A percentile compares a stretch with the other conserved stretches of the same genome.
Conservation (phyloP, 37 sponge, comb jelly and placozoan species). For the Aplysina aerophoba region DNA sequence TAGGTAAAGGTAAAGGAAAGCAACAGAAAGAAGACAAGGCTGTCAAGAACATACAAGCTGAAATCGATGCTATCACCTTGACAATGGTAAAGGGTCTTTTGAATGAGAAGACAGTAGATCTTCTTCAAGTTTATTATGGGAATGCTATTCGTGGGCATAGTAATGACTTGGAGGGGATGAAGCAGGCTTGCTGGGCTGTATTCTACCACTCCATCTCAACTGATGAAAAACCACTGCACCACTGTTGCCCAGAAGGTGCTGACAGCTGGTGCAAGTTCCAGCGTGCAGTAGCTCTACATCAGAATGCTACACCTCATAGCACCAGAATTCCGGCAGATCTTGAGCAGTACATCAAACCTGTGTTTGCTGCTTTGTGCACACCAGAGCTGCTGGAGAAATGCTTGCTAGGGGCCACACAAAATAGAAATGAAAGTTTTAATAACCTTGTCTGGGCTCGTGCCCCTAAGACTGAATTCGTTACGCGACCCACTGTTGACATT, state of each 20-base stretch:
- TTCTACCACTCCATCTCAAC: slow-evolving; percentile 45
- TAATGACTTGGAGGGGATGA: slow-evolving; percentile 34
- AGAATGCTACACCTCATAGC: slow-evolving; percentile 18
- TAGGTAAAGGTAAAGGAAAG: too few relatives aligned
- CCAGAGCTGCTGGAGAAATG: slow-evolving; percentile 33
- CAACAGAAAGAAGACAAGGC: too few relatives aligned
- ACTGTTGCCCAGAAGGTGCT: slow-evolving; percentile 28
- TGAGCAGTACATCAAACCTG: slow-evolving; percentile 27
- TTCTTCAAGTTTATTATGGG: slow-evolving; percentile 25
- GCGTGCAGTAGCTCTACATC: slow-evolving; percentile 27
- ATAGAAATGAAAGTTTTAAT: background rate
- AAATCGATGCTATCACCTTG: too few relatives aligned
- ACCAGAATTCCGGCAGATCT: slow-evolving; percentile 13
- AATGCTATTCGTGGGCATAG: slow-evolving; percentile 41
- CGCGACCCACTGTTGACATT: background rate
- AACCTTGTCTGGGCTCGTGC: slow-evolving; percentile 20
- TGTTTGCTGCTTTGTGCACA: slow-evolving; percentile 2
- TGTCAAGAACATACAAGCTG: too few relatives aligned
- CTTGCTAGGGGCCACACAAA: background rate
- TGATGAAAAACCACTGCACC: slow-evolving; percentile 39
- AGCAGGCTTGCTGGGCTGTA: slow-evolving; percentile 43
- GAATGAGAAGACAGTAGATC: slow-evolving; percentile 16
- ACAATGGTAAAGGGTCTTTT: background rate
- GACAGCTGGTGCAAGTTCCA: slow-evolving; percentile 43
- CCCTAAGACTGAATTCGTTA: background rate